These are phyloP conservation scores for Sceloporus undulatus DNA, from an alignment of 2,113 vertebrate species.

Conservation along the genomic window DNA sequence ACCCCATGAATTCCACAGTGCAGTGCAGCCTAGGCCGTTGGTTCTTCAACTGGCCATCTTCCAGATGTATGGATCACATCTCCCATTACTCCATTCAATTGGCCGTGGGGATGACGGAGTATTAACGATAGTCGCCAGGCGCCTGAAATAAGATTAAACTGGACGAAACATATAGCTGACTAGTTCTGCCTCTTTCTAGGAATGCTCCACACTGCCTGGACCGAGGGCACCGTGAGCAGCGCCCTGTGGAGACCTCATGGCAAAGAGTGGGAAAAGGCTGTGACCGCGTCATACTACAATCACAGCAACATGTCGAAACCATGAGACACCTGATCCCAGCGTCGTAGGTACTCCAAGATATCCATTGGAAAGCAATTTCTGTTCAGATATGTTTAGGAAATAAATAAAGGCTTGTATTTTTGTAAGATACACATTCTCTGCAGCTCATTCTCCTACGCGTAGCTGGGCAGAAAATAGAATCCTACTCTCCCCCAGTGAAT, in stretches of 20 bases:
- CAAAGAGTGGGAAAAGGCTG: constrained; percentile 91
- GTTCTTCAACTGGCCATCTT: no score
- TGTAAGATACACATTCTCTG: constrained; percentile 62
- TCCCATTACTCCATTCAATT: no score
- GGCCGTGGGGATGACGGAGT: no score
- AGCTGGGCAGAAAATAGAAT: not conserved
- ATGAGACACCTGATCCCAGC: constrained; percentile 46
- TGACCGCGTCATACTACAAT: constrained; percentile 89
- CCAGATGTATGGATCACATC: no score
- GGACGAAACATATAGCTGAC: not conserved
- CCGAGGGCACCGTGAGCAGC: constrained; percentile 86
- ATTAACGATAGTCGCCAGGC: no score
- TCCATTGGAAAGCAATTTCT: no score
- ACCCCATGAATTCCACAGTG: no score
- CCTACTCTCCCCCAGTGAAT: no score
- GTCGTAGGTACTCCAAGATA: not conserved
- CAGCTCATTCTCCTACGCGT: constrained; percentile 9
- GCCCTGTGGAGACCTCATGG: constrained; percentile 88
- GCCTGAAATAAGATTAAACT: no score
- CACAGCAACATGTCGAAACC: constrained; percentile 87
- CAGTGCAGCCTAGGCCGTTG: no score
- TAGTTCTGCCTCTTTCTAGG: constrained; percentile 75
- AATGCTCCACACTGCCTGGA: constrained; percentile 94
- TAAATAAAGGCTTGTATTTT: constrained; percentile 47
- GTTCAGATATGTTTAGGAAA: not conserved